Conservation (phyloP, 1,140 invertebrate species). For the Hypothenemus hampei region DNA sequence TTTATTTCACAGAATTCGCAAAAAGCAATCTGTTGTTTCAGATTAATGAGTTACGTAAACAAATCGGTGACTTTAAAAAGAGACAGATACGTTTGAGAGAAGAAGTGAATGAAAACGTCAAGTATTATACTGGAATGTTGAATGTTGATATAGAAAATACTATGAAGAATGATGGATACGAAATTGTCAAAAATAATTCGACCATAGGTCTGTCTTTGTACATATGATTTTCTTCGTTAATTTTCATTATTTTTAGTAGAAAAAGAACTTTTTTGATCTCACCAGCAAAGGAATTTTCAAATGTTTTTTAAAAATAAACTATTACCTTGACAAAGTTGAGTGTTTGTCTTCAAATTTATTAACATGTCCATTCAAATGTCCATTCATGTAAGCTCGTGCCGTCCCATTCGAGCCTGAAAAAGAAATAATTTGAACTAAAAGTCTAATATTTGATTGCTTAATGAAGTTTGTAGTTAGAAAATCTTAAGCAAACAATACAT, state of each 20-base stretch:
- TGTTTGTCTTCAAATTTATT: conserved; percentile 46
- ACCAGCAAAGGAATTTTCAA: no score
- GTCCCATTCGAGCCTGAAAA: conserved; percentile 41
- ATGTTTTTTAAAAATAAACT: no score
- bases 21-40: conserved; percentile 2
- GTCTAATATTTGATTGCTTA: no score
- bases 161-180: conserved; percentile 21
- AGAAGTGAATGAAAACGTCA: conserved; percentile 31
- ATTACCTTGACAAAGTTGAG: conserved; percentile 46
- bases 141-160: conserved; percentile 23
- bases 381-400: conserved; percentile 45
- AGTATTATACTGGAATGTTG: conserved; percentile 27
- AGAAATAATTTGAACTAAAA: no score
- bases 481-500: no score
- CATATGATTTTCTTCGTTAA: neutral
- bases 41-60: conserved; percentile 27
- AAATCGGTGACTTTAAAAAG: conserved; percentile 36
- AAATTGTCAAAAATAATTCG: conserved; percentile 22
- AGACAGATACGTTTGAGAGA: conserved; percentile 29
- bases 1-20: neutral
- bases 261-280: no score
- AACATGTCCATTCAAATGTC: conserved; percentile 35
- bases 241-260: no score
- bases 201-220: neutral
- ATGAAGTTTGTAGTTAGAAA: no score